Base-by-base conservation (phyloP, 2,888 invertebrate species). In the Nomada flava region DNA sequence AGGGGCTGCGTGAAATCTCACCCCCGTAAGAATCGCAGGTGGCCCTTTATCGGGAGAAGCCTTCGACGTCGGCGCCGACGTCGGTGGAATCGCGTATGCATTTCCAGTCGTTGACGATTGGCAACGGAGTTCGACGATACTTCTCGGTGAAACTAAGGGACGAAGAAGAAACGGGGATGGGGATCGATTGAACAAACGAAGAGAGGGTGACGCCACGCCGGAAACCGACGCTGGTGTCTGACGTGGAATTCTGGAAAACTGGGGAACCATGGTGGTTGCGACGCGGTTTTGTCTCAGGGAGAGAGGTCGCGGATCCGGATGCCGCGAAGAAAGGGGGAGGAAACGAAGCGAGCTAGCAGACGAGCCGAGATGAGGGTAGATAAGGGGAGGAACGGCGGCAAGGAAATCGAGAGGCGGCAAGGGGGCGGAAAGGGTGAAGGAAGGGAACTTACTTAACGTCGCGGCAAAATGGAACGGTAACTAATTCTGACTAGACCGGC, bases 391-490 rank as follows among this genome's bases (percentile, higher is more conserved):
- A 71, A 59, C 78, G 72, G 50, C 77, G 70, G 59, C 80, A 80
- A 87, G 86, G 86, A 86, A 86, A 86, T 86, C 83, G 82, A 72
- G 69, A 73, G 55, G 76, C 76, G 59, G 80, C 55, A 82, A 79
- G 84, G 84, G 74, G 65, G 57, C 20, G 75, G 68, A 36, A 10
- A 44, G 60, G 59, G 63, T 63, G 83, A 81, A 80, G 86, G 86
- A 86, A 77, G 87, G 86, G 88, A 88, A 89, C 88, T 90, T 91
- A 90, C 91, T 92, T 91, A 91, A 90, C 90, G 90, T 87, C 88
- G 88, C 90, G 89, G 91, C 90, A 90, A 91, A 93, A 92, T 91
- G 91, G 89, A 89, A 90, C 89, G 89, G 89, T 91, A 92, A 92
- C 92, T 92, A 92, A 92, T 93, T 92, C 89, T 88, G 84, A 91